These are phyloP conservation scores for Turnix velox DNA, from an alignment of 2,113 vertebrate species.

Conservation along the genomic window DNA sequence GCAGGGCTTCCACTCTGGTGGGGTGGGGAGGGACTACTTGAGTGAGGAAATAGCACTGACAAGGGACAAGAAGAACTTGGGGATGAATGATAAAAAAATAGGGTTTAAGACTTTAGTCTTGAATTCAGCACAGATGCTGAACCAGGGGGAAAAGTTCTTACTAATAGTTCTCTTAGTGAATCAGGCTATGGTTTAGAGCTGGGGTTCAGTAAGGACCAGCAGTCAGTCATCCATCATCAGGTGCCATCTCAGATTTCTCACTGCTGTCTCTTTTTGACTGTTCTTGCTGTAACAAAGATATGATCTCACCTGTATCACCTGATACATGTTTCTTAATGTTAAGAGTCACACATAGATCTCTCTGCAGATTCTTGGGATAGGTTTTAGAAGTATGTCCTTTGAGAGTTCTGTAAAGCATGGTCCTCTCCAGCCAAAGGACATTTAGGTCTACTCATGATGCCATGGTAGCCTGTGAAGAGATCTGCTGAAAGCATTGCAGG, in stretches of 20 bases:
- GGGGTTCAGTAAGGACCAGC: background rate
- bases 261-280: background rate
- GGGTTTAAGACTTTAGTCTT: background rate
- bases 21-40: background rate
- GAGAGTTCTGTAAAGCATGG: background rate
- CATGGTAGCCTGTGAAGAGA: background rate
- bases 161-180: background rate
- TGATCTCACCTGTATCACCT: background rate
- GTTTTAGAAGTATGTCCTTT: background rate
- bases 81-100: background rate
- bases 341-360: background rate
- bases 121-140: background rate
- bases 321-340: background rate
- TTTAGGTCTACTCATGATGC: background rate
- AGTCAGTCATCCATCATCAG: background rate
- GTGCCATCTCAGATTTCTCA: background rate
- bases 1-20: background rate
- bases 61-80: rapidly evolving
- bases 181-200: background rate
- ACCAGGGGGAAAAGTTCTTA: background rate
- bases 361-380: background rate
- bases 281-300: background rate
- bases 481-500: background rate
- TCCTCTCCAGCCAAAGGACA: background rate
- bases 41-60: background rate